Evolutionary conservation across 2,797 vertebrate genomes (phyloP), one percentile per base, ranked within the genome.

Genomic region (Fratercula arctica): DNA sequence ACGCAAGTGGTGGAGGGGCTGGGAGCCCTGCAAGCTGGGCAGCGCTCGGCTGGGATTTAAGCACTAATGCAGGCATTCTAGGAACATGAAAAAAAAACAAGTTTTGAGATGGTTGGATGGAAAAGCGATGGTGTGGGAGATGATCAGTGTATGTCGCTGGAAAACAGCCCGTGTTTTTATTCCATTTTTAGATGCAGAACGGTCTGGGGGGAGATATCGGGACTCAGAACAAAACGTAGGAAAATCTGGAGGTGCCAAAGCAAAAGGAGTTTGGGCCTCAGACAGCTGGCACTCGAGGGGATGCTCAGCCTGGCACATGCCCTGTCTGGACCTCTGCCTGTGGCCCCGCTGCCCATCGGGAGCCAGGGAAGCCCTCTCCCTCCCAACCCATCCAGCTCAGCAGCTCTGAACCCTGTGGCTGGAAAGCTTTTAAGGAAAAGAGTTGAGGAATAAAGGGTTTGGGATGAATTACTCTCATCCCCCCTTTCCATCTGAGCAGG

Each of bases 311-410:
- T 11, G 63, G 64, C 53, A 87, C 0, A 0, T 2, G 8, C 10
- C 43, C 80, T 77, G 51, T 56, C 86, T 84, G 60, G 28, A 51
- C 35, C 39, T 53, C 53, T 78, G 67, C 63, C 51, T 6, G 16
- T 1, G 2, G 70, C n/a, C 28, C 25, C 0, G 0, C n/a, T 70
- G 31, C 68, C 46, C 53, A 16, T 1, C 1, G 8, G 33, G 28
- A 95, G 70, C 20, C 10, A 8, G 48, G 19, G 28, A 68, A 50
- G 3, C 8, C 14, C 60, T 81, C 59, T 75, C 31, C 51, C 26
- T 74, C 59, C 29, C 61, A 57, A 50, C 10, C 20, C 45, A 50
- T 4, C 23, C 75, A 60, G 61, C 61, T 70, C 57, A 68, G 53
- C 66, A 86, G 35, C 61, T 77, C 35, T 3, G 2, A 70, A 67